phyloP scores from a whole-genome alignment of 2,797 vertebrate genomes.

The Euthynnus affinis region DNA sequence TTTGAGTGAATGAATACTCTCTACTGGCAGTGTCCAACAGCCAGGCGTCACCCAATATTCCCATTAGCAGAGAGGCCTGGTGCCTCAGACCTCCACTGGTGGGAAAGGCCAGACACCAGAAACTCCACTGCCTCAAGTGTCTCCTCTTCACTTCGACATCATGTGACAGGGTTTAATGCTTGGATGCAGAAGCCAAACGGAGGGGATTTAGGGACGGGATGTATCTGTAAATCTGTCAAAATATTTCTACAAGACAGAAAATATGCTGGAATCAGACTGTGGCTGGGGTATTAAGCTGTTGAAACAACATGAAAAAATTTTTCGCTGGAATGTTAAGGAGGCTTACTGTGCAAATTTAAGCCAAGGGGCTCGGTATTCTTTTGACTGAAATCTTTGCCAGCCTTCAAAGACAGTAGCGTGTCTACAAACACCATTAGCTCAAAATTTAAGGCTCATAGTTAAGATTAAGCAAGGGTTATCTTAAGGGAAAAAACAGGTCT shows the following conservation, averaged over 20 bases:
- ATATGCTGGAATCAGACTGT: conserved; percentile 81
- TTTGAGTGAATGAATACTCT: conserved; percentile 67
- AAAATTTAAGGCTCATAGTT: conserved; percentile 68
- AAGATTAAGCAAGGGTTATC: conserved; percentile 50
- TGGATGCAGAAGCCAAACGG: conserved; percentile 79
- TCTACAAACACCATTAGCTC: conserved; percentile 64
- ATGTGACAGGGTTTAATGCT: conserved; percentile 84
- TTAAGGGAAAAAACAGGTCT: conserved; percentile 35
- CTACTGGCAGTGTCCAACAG: conserved; percentile 64
- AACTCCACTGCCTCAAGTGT: conserved; percentile 75
- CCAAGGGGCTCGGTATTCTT: conserved; percentile 66
- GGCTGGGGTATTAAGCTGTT: conserved; percentile 80
- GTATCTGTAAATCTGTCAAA: conserved; percentile 84
- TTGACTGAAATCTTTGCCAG: conserved; percentile 70
- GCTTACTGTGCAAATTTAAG: conserved; percentile 81
- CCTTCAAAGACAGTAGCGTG: conserved; percentile 65
- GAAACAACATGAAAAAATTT: conserved; percentile 80
- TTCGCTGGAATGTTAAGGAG: conserved; percentile 80
- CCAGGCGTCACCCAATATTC: conserved; percentile 79
- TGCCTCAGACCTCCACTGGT: conserved; percentile 76
- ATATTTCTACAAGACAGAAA: conserved; percentile 84
- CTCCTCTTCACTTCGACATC: conserved; percentile 78
- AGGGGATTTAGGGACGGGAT: conserved; percentile 80
- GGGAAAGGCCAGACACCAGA: conserved; percentile 79
- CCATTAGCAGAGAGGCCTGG: conserved; percentile 72